Evolutionary conservation across 2,797 vertebrate species (phyloP).

Genomic region (Urophycis tenuis): DNA sequence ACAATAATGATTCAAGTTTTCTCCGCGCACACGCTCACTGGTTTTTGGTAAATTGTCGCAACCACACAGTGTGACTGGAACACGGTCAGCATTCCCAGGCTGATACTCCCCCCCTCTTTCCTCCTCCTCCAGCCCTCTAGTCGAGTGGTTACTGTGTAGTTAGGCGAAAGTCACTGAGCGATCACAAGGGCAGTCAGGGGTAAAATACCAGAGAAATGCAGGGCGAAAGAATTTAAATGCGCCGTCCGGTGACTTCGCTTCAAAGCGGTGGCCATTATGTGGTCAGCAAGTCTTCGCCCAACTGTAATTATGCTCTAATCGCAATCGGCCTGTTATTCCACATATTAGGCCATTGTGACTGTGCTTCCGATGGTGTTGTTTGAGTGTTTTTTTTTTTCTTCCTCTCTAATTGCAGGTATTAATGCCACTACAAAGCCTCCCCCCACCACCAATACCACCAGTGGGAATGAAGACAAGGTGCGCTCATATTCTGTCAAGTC

Average conservation of each 20-base stretch:
- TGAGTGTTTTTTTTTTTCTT: slow-evolving; percentile 6
- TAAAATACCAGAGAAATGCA: slow-evolving; percentile 30
- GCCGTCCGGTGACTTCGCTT: slow-evolving; percentile 11
- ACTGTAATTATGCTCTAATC: not conserved
- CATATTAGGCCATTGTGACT: not conserved
- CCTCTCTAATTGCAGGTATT: slow-evolving; percentile 48
- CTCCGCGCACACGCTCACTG: not conserved
- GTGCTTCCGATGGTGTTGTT: not conserved
- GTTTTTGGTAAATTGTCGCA: slow-evolving; percentile 26
- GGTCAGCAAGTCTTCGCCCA: not conserved
- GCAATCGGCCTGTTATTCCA: not conserved
- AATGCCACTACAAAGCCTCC: not conserved
- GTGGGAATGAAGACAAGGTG: slow-evolving; percentile 41
- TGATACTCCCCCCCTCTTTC: slow-evolving; percentile 20
- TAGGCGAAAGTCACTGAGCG: slow-evolving; percentile 47
- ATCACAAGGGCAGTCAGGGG: slow-evolving; percentile 54
- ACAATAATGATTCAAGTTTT: not conserved
- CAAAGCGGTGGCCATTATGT: slow-evolving; percentile 3
- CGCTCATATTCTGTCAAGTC: not conserved
- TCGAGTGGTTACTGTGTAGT: slow-evolving; percentile 46
- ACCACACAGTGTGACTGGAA: not conserved
- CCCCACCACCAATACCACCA: not conserved
- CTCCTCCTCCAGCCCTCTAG: slow-evolving; percentile 24
- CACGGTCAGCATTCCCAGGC: slow-evolving; percentile 48
- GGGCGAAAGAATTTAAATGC: slow-evolving; percentile 17